These are phyloP conservation scores for Anoura caudifer DNA, from an alignment of 2,113 vertebrate genomes.

Conservation along the genomic window DNA sequence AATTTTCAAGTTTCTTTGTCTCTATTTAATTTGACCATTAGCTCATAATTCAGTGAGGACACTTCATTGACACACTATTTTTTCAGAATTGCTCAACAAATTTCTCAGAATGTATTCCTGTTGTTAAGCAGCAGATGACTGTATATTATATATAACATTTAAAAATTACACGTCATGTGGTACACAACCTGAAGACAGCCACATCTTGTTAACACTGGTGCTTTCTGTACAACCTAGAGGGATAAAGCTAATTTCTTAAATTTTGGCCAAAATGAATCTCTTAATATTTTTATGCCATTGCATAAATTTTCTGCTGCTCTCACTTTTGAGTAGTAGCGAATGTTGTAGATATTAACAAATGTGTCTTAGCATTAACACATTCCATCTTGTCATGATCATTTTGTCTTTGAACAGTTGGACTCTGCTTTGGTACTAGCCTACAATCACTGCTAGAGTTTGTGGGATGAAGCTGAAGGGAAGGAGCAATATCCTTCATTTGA, in stretches of 20 bases:
- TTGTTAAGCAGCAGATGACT: neutral
- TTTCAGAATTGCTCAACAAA: neutral
- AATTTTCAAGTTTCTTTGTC: neutral
- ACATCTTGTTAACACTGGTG: neutral
- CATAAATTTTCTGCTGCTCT: neutral
- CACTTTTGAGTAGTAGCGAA: neutral
- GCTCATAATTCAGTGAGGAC: neutral
- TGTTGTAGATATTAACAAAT: neutral
- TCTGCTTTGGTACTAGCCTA: neutral
- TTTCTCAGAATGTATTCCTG: neutral
- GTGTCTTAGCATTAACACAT: neutral
- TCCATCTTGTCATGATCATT: neutral
- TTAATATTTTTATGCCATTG: neutral
- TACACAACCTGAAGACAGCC: neutral
- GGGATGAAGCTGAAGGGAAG: neutral
- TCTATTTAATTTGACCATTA: neutral
- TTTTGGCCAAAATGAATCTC: slow-evolving; percentile 15
- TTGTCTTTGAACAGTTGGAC: neutral
- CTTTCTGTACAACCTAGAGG: neutral
- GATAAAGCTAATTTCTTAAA: slow-evolving; percentile 12
- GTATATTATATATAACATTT: neutral
- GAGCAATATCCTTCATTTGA: neutral
- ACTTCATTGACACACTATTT: neutral
- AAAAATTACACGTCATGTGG: neutral
- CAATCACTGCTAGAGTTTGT: neutral